These are phyloP conservation scores for Myotis daubentonii DNA, from an alignment of 2,797 vertebrate species.

Conservation along the genomic window DNA sequence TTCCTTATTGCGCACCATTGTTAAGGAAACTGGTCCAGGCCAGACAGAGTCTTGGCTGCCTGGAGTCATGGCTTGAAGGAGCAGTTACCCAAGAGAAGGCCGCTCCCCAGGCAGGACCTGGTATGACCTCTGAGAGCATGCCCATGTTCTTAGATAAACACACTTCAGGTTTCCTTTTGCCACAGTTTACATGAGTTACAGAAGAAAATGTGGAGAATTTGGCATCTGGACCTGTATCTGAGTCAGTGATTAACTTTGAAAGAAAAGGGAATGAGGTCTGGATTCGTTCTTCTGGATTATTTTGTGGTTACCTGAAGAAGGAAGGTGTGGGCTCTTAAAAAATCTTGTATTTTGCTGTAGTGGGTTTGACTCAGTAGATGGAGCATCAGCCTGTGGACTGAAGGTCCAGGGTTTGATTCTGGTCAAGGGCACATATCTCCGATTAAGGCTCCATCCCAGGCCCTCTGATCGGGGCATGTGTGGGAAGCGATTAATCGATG, in stretches of 20 bases:
- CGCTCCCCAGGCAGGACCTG: background rate
- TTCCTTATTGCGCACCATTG: background rate
- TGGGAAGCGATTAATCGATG: too few species aligned
- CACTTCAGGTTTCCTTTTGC: background rate
- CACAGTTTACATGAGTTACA: background rate
- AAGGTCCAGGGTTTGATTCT: too few species aligned
- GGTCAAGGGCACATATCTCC: too few species aligned
- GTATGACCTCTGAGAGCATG: background rate
- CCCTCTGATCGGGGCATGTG: too few species aligned
- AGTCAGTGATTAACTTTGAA: slow-evolving; percentile 36
- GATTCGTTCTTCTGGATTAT: background rate
- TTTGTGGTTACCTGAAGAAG: slow-evolving; percentile 33
- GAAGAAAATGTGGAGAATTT: background rate
- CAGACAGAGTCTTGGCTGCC: background rate
- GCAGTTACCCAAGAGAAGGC: background rate
- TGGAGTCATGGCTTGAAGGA: background rate
- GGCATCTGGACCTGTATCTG: background rate
- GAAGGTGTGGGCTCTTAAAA: background rate
- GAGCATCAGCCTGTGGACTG: too few species aligned
- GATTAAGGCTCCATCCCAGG: too few species aligned
- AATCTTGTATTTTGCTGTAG: background rate
- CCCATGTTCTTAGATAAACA: background rate
- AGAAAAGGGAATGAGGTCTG: background rate
- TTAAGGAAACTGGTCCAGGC: background rate
- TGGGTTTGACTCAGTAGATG: too few species aligned